Conservation (phyloP, 2,113 vertebrate genomes). For the Albula goreensis region DNA sequence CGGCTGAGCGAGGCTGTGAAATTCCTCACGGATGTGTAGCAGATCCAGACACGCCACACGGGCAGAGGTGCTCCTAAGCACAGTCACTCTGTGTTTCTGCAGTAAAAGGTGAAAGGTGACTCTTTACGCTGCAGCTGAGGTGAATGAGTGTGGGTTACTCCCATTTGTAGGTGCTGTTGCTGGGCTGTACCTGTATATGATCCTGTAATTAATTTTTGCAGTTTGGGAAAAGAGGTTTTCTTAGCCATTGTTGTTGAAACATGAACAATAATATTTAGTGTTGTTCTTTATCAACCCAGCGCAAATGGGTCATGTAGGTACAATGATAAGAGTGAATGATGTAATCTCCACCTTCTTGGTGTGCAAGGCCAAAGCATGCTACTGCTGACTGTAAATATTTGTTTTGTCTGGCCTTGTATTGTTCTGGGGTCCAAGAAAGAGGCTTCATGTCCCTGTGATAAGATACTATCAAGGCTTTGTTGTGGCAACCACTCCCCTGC, state of each 20-base stretch:
- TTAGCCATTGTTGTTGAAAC: neutral
- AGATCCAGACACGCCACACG: conserved; percentile 44
- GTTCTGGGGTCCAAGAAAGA: neutral
- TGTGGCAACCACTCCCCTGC: neutral
- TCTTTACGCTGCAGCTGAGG: neutral
- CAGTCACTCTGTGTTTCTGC: neutral
- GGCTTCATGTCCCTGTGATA: neutral
- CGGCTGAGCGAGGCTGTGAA: conserved; percentile 24
- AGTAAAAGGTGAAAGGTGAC: neutral
- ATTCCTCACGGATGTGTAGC: conserved; percentile 44
- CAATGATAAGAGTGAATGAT: neutral
- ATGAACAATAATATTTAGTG: neutral
- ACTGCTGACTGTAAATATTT: too few species aligned
- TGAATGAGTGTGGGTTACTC: neutral
- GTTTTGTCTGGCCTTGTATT: neutral
- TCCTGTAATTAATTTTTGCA: neutral
- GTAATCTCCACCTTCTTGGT: neutral
- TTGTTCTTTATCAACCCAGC: neutral
- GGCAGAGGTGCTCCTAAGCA: conserved; percentile 20
- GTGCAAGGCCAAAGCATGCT: neutral
- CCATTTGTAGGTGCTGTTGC: neutral
- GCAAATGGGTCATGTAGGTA: neutral
- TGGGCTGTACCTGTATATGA: neutral
- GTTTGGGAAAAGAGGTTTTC: neutral
- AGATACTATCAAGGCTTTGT: neutral